phyloP scores from a whole-genome alignment of 2,888 invertebrate species.

The Agrochola lota region DNA sequence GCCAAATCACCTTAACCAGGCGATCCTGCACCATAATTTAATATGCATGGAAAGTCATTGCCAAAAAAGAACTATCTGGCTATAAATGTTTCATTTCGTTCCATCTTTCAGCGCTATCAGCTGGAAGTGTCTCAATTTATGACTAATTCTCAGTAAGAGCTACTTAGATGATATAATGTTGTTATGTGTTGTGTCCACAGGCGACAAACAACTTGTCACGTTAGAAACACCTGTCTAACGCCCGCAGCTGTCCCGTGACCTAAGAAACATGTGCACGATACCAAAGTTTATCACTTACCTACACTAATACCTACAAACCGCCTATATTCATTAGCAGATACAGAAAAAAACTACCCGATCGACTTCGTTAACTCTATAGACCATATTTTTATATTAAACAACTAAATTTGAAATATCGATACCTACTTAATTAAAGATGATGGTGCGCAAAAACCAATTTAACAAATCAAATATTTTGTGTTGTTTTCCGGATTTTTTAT shows the following conservation, averaged over 20 bases:
- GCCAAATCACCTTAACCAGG: not conserved
- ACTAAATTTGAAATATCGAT: conserved; percentile 51
- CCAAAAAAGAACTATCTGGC: not conserved
- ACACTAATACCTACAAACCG: conserved; percentile 63
- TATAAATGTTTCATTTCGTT: not conserved
- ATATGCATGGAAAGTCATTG: not conserved
- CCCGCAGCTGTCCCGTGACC: conserved; percentile 80
- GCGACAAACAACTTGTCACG: conserved; percentile 68
- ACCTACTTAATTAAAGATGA: conserved; percentile 47
- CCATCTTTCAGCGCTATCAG: conserved; percentile 12
- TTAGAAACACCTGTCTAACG: conserved; percentile 88
- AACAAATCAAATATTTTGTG: conserved; percentile 27
- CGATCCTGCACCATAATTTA: not conserved
- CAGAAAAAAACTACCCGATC: conserved; percentile 60
- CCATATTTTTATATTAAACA: conserved; percentile 43
- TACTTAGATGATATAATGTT: conserved; percentile 36
- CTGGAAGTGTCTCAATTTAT: not conserved
- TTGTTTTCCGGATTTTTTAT: not conserved
- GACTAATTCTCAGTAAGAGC: conserved; percentile 1
- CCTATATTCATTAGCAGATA: conserved; percentile 70
- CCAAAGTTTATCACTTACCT: conserved; percentile 68
- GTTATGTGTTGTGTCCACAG: conserved; percentile 42
- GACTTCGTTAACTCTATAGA: conserved; percentile 66
- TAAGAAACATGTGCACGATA: conserved; percentile 71
- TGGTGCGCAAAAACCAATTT: conserved; percentile 30